phyloP scores from a whole-genome alignment of 2,888 invertebrate species.

The Cataglyphis cursor region DNA sequence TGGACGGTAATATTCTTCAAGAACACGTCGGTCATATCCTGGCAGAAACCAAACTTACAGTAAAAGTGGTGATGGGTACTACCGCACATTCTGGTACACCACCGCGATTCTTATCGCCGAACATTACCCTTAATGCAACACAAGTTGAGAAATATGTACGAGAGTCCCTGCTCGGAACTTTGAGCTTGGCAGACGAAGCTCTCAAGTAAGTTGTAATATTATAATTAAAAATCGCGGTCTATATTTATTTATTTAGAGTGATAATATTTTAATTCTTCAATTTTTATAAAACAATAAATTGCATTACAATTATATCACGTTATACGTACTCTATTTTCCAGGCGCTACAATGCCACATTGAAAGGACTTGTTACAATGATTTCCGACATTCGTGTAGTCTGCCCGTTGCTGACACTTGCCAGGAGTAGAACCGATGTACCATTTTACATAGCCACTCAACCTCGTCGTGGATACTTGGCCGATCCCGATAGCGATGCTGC shows the following conservation, averaged over 20 bases:
- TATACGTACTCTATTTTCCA: slow-evolving; percentile 62
- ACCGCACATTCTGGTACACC: slow-evolving; percentile 92
- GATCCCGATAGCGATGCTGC: slow-evolving; percentile 91
- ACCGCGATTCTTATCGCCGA: slow-evolving; percentile 88
- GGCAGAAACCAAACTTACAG: slow-evolving; percentile 87
- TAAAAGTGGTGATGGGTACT: slow-evolving; percentile 90
- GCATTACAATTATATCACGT: background rate
- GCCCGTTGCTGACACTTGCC: slow-evolving; percentile 92
- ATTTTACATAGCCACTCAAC: slow-evolving; percentile 92
- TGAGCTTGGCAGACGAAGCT: slow-evolving; percentile 89
- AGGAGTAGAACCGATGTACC: slow-evolving; percentile 90
- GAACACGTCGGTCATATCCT: slow-evolving; percentile 90
- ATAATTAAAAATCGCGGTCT: background rate
- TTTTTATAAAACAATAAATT: background rate
- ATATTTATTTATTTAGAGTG: background rate
- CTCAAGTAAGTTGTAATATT: slow-evolving; percentile 83
- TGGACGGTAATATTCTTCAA: slow-evolving; percentile 91
- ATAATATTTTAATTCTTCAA: background rate
- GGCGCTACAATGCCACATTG: slow-evolving; percentile 90
- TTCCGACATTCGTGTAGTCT: slow-evolving; percentile 93
- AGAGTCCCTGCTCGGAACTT: slow-evolving; percentile 89
- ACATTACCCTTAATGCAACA: slow-evolving; percentile 90
- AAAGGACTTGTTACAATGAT: slow-evolving; percentile 91
- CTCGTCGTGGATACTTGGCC: slow-evolving; percentile 87
- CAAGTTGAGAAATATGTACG: slow-evolving; percentile 90